Evolutionary conservation across 2,888 invertebrate species (phyloP), one percentile per base, ranked within the genome.

Genomic region (Mythimna loreyi): DNA sequence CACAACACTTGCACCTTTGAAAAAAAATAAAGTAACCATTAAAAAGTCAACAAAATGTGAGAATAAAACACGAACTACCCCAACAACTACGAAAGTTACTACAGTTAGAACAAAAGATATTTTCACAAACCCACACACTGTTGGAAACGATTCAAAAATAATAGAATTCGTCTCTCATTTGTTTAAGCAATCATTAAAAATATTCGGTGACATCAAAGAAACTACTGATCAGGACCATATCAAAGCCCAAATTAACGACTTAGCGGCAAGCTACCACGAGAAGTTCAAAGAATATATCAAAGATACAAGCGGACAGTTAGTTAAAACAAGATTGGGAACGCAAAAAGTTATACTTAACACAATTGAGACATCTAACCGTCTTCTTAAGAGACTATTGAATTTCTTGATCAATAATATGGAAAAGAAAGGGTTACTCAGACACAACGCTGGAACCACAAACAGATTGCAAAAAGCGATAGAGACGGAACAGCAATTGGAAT

Each of bases 311-410:
- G 72, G 85, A 1, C 87, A 88, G 7, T 82, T 80, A 1, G 87
- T 94, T 0, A 90, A 86, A 80, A 93, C 92, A 0, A 83, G 81
- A 43, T 60, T 90, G 0, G 92, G 92, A 0, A 72, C 78, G 0
- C 87, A 92, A 60, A 92, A 91, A 55, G 92, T 91, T 0, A 83
- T 94, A 11, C 68, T 92, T 0, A 91, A 93, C 45, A 88, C 87
- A 0, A 86, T 93, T 2, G 89, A 92, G 1, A 88, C 88, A 0
- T 92, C 92, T 0, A 87, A 90, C 58, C 76, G 78, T 7, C 85
- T 92, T 3, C 45, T 92, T 9, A 87, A 72, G 3, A 79, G 90
- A 7, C 52, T 93, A 0, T 57, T 89, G 0, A 89, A 89, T 30
- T 85, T 86, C 28, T 68, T 92, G 47, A 56, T 86, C 0, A 76